Conservation (phyloP, 2,888 invertebrate species). For the Hydraecia micacea region DNA sequence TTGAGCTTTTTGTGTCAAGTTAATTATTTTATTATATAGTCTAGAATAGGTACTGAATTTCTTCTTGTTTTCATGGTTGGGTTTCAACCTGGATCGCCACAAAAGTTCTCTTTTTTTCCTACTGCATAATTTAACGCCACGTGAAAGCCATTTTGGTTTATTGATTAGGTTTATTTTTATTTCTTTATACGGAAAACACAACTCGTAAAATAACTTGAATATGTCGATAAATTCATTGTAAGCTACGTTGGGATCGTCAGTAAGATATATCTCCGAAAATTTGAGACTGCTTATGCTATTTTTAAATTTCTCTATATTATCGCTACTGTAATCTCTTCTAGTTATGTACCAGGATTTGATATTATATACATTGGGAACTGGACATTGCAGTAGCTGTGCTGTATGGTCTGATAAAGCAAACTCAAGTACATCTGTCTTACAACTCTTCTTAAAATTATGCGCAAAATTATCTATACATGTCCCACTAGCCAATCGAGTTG, state of each 20-base stretch:
- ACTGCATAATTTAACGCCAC: neutral
- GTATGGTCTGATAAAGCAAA: neutral
- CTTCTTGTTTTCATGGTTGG: too few species aligned
- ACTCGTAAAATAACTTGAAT: neutral
- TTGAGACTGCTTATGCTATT: neutral
- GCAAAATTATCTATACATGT: slow-evolving; percentile 9
- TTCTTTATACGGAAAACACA: neutral
- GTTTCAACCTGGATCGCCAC: neutral
- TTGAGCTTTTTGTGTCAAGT: too few species aligned
- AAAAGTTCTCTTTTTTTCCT: neutral
- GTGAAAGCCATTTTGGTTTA: neutral
- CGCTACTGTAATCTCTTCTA: neutral
- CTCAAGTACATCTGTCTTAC: neutral
- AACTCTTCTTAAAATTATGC: slow-evolving; percentile 7
- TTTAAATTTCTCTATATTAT: slow-evolving; percentile 3
- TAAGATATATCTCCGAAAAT: slow-evolving; percentile 7
- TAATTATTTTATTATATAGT: too few species aligned
- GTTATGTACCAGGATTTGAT: neutral
- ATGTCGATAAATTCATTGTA: neutral
- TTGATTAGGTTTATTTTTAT: neutral
- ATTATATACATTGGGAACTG: neutral
- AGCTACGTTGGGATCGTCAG: neutral
- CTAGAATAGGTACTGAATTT: too few species aligned
- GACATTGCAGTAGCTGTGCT: neutral
- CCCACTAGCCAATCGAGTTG: neutral